These are phyloP conservation scores for Dicycla oo DNA, from an alignment of 2,888 invertebrate genomes.

Conservation along the genomic window DNA sequence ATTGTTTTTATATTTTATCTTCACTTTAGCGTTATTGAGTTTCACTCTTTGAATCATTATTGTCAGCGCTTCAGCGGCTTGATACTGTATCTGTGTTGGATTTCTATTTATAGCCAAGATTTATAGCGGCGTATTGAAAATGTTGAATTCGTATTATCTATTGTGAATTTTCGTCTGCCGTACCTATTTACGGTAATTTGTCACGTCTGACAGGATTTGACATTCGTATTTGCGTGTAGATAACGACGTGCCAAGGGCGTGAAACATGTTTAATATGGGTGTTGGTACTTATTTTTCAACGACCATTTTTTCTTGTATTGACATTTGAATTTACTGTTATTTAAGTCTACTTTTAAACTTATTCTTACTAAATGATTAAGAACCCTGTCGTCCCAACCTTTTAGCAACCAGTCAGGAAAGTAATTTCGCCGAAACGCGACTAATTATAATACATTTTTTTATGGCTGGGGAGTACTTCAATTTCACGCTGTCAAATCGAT, in stretches of 20 bases:
- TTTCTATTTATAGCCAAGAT: constrained; percentile 69
- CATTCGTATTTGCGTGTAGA: constrained; percentile 37
- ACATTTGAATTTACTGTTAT: not conserved
- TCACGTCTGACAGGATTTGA: constrained; percentile 42
- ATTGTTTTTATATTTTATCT: constrained; percentile 71
- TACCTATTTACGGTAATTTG: constrained; percentile 37
- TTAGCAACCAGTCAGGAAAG: constrained; percentile 36
- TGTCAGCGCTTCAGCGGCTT: constrained; percentile 70
- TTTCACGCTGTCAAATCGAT: constrained; percentile 79
- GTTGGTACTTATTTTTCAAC: constrained; percentile 17
- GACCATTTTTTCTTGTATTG: not conserved
- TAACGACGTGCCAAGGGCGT: constrained; percentile 38
- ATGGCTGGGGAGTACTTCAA: constrained; percentile 66
- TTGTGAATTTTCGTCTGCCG: constrained; percentile 57
- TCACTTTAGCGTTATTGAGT: constrained; percentile 70
- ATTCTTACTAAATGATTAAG: not conserved
- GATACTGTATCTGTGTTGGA: constrained; percentile 73
- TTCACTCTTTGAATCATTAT: constrained; percentile 69
- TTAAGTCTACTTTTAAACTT: not conserved
- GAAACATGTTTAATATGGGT: constrained; percentile 14
- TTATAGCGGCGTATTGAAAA: constrained; percentile 68
- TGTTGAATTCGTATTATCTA: constrained; percentile 63
- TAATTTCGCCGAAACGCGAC: constrained; percentile 44
- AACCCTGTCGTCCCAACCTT: not conserved
- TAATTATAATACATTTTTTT: constrained; percentile 62